Evolutionary conservation across 2,797 vertebrate species (phyloP), one percentile per base, ranked within the genome.

Genomic region (Phataginus tetradactyla): DNA sequence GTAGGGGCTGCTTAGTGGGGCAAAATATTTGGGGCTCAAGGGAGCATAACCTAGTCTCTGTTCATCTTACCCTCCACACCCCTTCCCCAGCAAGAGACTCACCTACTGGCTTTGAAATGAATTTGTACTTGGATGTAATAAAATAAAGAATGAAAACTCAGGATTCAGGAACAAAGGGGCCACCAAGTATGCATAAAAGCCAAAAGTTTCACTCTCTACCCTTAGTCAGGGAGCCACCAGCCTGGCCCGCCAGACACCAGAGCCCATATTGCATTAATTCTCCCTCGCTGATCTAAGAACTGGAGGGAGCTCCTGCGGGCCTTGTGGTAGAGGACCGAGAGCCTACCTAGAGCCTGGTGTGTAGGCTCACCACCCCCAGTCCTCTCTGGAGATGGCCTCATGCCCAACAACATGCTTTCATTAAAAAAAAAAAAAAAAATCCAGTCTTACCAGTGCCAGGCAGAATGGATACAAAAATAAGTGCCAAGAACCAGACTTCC

Each of bases 81-180:
- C 34, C 39, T 32, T 11, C 3, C 42, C 59, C 21, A 21, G 37
- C 32, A 78, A 57, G 27, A 91, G 69, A 95, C 20, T 80, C 69
- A 64, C 13, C 49, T 27, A 11, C 53, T 23, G 42, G 37, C 74
- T 95, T 83, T 89, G 74, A 81, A 86, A 64, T 91, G 11, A 80
- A 23, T 55, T 51, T 89, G 55, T 80, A 84, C 68, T 87, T 91
- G 20, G 23, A 57, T 63, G 1, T 51, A 71, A 95, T 87, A 86
- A 91, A 92, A 96, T n/a, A 63, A 0, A 79, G 72, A 94, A 66
- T 88, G 90, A 71, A 45, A 86, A 75, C 74, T 92, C 61, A 86
- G 85, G 77, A 88, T 95, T 91, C 49, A 87, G 81, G 79, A 96
- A 55, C 13, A 78, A 77, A 77, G 37, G 34, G 45, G 51, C 91